These are phyloP conservation scores for Melanotaenia maccullochi DNA, from an alignment of 2,797 vertebrate species.

Conservation along the genomic window DNA sequence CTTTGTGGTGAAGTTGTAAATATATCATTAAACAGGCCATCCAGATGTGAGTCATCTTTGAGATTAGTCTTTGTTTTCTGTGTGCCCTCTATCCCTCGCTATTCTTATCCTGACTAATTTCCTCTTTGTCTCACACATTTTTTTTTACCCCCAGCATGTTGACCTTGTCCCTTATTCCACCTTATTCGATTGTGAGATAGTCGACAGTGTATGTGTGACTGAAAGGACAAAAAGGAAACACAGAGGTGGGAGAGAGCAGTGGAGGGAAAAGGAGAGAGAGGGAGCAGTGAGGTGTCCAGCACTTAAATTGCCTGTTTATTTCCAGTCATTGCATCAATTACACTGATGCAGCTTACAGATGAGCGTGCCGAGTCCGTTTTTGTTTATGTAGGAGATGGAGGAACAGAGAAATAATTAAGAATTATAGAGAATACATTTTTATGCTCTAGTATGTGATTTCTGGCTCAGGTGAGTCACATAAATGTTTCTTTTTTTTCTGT, in stretches of 20 bases:
- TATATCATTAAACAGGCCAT: slow-evolving; percentile 63
- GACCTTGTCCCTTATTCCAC: slow-evolving; percentile 80
- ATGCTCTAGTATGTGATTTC: slow-evolving; percentile 62
- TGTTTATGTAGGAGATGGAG: slow-evolving; percentile 30
- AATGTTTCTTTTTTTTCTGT: slow-evolving; percentile 35
- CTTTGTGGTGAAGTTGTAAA: slow-evolving; percentile 36
- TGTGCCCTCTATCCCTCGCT: slow-evolving; percentile 55
- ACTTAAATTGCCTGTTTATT: slow-evolving; percentile 89
- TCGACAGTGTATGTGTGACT: slow-evolving; percentile 40
- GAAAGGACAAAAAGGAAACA: slow-evolving; percentile 56
- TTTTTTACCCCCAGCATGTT: slow-evolving; percentile 49
- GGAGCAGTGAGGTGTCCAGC: slow-evolving; percentile 85
- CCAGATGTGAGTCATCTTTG: slow-evolving; percentile 66
- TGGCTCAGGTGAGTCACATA: slow-evolving; percentile 24
- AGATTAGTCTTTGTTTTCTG: slow-evolving; percentile 67
- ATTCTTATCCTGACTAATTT: slow-evolving; percentile 73
- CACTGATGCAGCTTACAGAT: slow-evolving; percentile 69
- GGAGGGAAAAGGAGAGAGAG: slow-evolving; percentile 32
- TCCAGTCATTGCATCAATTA: slow-evolving; percentile 87
- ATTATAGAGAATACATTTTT: slow-evolving; percentile 59
- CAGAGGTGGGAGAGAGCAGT: slow-evolving; percentile 33
- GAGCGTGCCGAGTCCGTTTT: slow-evolving; percentile 26
- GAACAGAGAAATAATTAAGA: slow-evolving; percentile 61
- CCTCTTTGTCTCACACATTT: slow-evolving; percentile 52
- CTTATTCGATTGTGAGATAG: slow-evolving; percentile 69